Evolutionary conservation across 2,888 invertebrate species (phyloP).

Genomic region (Dione vanillae): DNA sequence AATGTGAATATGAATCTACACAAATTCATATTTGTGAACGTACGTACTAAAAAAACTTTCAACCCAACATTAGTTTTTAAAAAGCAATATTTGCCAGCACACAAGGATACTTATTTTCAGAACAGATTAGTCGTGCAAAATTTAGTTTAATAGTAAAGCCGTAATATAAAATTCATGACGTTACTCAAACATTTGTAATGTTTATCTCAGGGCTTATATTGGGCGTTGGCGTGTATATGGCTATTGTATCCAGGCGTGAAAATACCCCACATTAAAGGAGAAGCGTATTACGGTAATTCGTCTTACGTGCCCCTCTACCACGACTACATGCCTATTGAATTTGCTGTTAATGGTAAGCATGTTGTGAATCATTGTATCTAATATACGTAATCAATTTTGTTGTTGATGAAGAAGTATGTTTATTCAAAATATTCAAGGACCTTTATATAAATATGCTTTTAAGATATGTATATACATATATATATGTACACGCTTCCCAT

Average conservation of each 20-base stretch:
- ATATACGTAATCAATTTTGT: too few relatives aligned
- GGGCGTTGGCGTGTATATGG: slow-evolving; percentile 90
- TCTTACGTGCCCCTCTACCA: slow-evolving; percentile 88
- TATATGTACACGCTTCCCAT: too few relatives aligned
- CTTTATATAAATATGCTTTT: too few relatives aligned
- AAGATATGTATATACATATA: too few relatives aligned
- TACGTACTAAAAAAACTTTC: background rate
- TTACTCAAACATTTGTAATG: slow-evolving; percentile 18
- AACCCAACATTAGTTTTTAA: background rate
- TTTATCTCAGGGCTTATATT: slow-evolving; percentile 86
- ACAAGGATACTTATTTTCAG: background rate
- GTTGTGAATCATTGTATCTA: background rate
- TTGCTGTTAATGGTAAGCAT: slow-evolving; percentile 86
- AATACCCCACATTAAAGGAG: slow-evolving; percentile 88
- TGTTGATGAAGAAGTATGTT: too few relatives aligned
- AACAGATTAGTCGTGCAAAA: background rate
- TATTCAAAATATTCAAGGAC: too few relatives aligned
- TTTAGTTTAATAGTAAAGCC: slow-evolving; percentile 9
- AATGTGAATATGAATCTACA: background rate
- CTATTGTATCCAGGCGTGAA: slow-evolving; percentile 87
- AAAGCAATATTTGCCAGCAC: background rate
- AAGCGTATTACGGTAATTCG: slow-evolving; percentile 85
- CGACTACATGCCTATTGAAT: slow-evolving; percentile 90
- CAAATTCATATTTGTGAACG: background rate
- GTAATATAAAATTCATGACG: slow-evolving; percentile 22